Evolutionary conservation across 2,113 vertebrate genomes (phyloP), one percentile per base, ranked within the genome.

Genomic region (Calidris pygmaea): DNA sequence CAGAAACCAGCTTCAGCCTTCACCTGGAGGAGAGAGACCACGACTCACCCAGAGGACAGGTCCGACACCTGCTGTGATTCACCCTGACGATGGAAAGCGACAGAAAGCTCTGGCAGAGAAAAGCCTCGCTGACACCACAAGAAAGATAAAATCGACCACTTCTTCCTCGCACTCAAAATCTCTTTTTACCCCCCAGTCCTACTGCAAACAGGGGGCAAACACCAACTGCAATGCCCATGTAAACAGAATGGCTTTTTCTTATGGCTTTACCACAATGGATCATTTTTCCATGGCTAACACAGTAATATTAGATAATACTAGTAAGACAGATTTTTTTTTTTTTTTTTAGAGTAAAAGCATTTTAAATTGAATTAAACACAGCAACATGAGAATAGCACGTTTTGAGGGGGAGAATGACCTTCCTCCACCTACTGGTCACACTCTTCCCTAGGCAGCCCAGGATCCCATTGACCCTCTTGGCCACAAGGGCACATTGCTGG

Each of bases 101-200:
- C 1, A 2, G 59, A 66, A 87, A 67, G 55, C 39, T 72, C 63
- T 47, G 37, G 30, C 3, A 70, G 35, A 52, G 20, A 59, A 53
- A 84, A 66, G 45, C 1, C 17, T 48, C 6, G 7, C 21, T 30
- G 26, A 1, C 1, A 2, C 24, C 9, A 48, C 3, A 1, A 15
- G 18, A 47, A 76, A 65, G 23, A 19, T 34, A 32, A 7, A 63
- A 89, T 2, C 7, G 3, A 47, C 62, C 50, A n/a, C 24, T 29
- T 8, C 47, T 59, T 35, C 48, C 29, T 47, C 0, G 0, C 1
- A 0, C 30, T 53, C 76, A 80, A 6, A 48, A 80, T 9, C 10
- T 59, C 30, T 56, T 24, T 47, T 41, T 76, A 65, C 45, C 17
- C 19, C 24, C 55, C 8, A 1, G 22, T 65, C 87, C 73, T 43